Percentiles rank a stretch among this genome's conserved stretches.
phyloP scores from a whole-genome alignment of 2,113 vertebrate genomes.

The Gorilla gorilla region DNA sequence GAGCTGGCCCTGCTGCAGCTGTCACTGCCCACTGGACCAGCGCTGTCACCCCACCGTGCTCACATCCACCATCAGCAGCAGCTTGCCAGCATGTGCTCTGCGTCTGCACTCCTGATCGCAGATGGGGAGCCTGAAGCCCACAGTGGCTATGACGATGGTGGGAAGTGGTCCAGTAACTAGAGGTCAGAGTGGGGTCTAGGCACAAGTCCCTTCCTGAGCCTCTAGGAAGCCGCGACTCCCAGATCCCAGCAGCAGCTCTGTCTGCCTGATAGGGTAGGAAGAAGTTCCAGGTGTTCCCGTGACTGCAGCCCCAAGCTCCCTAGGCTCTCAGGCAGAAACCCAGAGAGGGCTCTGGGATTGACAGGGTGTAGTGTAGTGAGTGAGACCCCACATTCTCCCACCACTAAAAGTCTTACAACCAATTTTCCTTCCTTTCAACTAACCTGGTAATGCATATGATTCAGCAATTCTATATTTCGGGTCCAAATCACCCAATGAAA shows the following conservation, averaged over 20 bases:
- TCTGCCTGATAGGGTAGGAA: neutral
- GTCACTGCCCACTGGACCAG: fast-evolving
- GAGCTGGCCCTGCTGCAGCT: neutral
- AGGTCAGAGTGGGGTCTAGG: neutral
- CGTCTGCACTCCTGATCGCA: neutral
- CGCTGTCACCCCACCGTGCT: fast-evolving
- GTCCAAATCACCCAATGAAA: neutral
- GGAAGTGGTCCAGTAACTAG: neutral
- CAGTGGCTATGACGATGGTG: neutral
- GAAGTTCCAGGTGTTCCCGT: neutral
- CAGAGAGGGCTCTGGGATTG: neutral
- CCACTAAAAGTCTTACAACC: neutral
- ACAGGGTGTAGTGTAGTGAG: fast-evolving
- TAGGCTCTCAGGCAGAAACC: neutral
- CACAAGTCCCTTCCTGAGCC: neutral
- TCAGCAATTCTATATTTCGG: neutral
- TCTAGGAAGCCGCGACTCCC: neutral
- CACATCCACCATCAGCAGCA: fast-evolving
- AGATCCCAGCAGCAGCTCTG: neutral
- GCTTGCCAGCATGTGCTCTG: fast-evolving
- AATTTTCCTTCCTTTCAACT: neutral
- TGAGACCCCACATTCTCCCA: neutral
- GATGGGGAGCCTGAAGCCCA: neutral
- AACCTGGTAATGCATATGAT: neutral
- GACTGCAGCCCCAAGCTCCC: too few relatives aligned